Evolutionary conservation across 2,888 invertebrate species (phyloP).

Genomic region (Macrosiphum euphorbiae): DNA sequence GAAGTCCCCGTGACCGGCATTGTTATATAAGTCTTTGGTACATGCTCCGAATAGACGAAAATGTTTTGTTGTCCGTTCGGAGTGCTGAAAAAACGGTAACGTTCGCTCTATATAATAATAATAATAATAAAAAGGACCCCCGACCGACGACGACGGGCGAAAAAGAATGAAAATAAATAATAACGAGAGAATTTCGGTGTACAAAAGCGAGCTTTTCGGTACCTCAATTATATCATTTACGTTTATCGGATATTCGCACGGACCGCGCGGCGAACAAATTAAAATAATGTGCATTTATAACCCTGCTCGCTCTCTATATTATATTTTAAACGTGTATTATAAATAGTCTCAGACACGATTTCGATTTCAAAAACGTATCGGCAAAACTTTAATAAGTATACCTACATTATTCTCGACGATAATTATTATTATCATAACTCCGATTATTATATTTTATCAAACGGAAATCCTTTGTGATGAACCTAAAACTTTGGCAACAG

Average conservation of each 20-base stretch:
- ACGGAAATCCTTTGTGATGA: neutral
- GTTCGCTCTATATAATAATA: neutral
- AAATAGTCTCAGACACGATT: neutral
- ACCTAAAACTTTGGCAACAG: neutral
- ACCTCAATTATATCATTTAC: neutral
- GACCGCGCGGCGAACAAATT: neutral
- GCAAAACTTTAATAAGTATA: neutral
- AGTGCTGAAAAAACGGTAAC: constrained; percentile 3
- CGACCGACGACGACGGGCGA: neutral
- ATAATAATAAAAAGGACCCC: neutral
- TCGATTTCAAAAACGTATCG: neutral
- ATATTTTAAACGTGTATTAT: neutral
- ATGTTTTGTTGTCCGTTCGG: neutral
- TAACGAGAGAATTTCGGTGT: neutral
- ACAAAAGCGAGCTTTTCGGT: neutral
- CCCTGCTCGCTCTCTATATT: neutral
- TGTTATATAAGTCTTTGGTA: neutral
- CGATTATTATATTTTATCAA: neutral
- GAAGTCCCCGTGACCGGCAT: constrained; percentile 34
- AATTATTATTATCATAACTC: neutral
- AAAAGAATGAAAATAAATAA: neutral
- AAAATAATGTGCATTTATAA: neutral
- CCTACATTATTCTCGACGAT: neutral
- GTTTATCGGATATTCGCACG: neutral
- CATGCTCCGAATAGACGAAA: constrained; percentile 15